Conservation (phyloP, 1,140 invertebrate species). For the Pentalonia nigronervosa region DNA sequence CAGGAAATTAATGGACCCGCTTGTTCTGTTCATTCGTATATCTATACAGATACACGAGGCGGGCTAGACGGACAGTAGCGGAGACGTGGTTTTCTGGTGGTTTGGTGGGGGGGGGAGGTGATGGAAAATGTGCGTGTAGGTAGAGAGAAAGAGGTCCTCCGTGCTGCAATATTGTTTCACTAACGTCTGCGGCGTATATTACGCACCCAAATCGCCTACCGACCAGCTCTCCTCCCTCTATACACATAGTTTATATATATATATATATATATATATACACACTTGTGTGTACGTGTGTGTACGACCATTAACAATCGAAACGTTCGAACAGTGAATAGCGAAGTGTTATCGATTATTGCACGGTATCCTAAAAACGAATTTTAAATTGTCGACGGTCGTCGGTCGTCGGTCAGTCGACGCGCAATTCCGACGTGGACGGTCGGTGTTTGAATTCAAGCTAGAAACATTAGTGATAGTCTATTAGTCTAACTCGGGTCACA, state of each 20-base stretch:
- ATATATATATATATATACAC: neutral
- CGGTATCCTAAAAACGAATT: neutral
- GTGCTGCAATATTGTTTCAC: neutral
- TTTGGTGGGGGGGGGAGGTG: too few species aligned
- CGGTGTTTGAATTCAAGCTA: neutral
- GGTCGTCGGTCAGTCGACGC: neutral
- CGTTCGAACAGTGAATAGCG: neutral
- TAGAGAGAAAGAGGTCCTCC: neutral
- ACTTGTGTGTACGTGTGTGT: too few species aligned
- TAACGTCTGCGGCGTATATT: neutral
- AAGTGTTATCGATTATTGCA: neutral
- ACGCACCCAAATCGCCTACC: neutral
- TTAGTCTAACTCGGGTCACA: neutral
- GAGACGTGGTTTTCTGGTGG: neutral
- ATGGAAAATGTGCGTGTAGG: neutral
- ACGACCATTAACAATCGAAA: neutral
- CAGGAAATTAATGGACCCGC: slow-evolving; percentile 8
- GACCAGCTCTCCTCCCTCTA: neutral
- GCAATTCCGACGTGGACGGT: neutral
- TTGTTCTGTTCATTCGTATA: neutral
- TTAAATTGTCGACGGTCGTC: neutral
- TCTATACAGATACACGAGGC: neutral
- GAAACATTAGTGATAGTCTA: too few species aligned
- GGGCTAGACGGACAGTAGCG: too few species aligned
- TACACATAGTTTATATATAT: too few species aligned